phyloP scores from a whole-genome alignment of 2,797 vertebrate species.

The Cyprinodon diabolis region DNA sequence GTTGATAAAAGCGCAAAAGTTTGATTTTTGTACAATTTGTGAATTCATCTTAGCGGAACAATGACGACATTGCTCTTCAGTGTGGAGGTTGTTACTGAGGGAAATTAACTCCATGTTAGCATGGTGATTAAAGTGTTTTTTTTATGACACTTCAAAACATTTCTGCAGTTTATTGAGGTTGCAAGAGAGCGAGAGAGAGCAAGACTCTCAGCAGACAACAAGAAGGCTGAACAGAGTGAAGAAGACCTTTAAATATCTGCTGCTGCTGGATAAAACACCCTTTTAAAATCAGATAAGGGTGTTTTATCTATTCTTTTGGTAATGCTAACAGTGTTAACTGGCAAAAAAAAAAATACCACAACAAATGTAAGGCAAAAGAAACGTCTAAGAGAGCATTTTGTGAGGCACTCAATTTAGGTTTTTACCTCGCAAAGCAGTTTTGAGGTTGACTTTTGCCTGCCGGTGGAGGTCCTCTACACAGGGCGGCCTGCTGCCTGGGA shows the following conservation, averaged over 20 bases:
- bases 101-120: not conserved
- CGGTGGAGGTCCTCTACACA: constrained; percentile 95
- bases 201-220: not conserved
- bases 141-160: not conserved
- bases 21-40: not conserved
- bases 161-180: not conserved
- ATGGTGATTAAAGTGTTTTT: not conserved
- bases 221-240: not conserved
- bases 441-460: constrained; percentile 98
- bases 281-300: not conserved
- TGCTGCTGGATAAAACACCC: not conserved
- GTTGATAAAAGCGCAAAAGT: not conserved
- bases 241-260: not conserved
- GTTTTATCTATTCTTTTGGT: not conserved
- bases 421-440: constrained; percentile 93
- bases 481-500: constrained; percentile 88
- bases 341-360: not conserved
- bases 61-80: not conserved
- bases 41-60: not conserved
- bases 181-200: not conserved
- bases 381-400: not conserved
- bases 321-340: not conserved
- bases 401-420: not conserved
- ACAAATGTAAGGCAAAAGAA: not conserved
- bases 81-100: not conserved